Percentiles rank a stretch among this genome's conserved stretches.
Conservation (phyloP, 2,888 invertebrate species). For the Dolichomitus sp. region DNA sequence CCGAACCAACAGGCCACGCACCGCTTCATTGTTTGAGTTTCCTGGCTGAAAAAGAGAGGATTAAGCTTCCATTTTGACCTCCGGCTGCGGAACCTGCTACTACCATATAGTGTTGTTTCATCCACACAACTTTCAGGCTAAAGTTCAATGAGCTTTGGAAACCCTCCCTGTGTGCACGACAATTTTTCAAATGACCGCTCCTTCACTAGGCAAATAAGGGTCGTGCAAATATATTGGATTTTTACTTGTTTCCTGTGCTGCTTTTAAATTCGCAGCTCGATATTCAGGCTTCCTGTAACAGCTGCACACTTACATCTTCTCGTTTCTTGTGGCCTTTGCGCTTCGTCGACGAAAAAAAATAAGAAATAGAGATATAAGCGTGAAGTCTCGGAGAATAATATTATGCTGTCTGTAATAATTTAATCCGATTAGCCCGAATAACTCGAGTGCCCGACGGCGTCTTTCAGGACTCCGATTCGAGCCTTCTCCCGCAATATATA, state of each 20-base stretch:
- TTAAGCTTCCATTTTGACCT: slow-evolving; percentile 64
- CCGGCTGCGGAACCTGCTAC: slow-evolving; percentile 18
- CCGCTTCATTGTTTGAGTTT: slow-evolving; percentile 71
- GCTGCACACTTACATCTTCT: not conserved
- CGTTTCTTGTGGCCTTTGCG: slow-evolving; percentile 20
- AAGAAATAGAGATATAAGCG: slow-evolving; percentile 68
- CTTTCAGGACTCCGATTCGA: slow-evolving; percentile 44
- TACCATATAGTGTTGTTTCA: slow-evolving; percentile 11
- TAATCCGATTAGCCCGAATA: slow-evolving; percentile 75
- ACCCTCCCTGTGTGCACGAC: not conserved
- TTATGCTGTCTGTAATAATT: slow-evolving; percentile 77
- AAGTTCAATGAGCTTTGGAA: slow-evolving; percentile 45
- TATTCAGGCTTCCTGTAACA: slow-evolving; percentile 3
- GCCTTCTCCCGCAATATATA: slow-evolving; percentile 30
- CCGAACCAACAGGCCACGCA: slow-evolving; percentile 63
- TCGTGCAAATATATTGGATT: slow-evolving; percentile 2
- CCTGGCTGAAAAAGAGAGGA: slow-evolving; percentile 63
- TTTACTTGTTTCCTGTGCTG: slow-evolving; percentile 33
- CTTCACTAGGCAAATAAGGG: slow-evolving; percentile 26
- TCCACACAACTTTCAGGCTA: slow-evolving; percentile 27
- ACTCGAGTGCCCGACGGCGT: slow-evolving; percentile 69
- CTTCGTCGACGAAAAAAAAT: slow-evolving; percentile 48
- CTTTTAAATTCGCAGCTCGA: slow-evolving; percentile 9
- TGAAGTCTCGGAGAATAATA: slow-evolving; percentile 73
- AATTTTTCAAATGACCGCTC: slow-evolving; percentile 24